Evolutionary conservation across 2,888 invertebrate species (phyloP), one percentile per base, ranked within the genome.

Genomic region (Iphiclides podalirius): DNA sequence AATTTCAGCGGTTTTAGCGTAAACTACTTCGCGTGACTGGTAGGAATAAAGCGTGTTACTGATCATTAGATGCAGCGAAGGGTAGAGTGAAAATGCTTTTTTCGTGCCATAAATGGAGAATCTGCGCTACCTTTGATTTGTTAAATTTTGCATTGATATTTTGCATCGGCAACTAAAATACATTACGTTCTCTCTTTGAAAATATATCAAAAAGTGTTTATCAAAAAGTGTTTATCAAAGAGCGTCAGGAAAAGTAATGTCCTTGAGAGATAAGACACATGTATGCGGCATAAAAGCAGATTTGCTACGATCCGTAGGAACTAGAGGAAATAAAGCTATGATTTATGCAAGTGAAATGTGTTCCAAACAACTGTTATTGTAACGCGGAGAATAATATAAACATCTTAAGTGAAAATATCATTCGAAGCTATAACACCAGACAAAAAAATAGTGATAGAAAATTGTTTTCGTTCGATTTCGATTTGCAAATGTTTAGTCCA

Each of bases 291-390:
- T 61, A 61, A 57, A 63, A 61, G 61, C 53, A 53, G 55, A 54
- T 61, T 59, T 53, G 55, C 55, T 48, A 49, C 61, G 60, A 65
- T 66, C 63, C 60, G 59, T 59, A 53, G 61, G 59, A 51, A 59
- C 56, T 62, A 61, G 58, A 72, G 72, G 72, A 75, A 79, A 79
- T 76, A 76, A 75, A 75, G 70, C 74, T 73, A 66, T 77, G 78
- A 76, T 79, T 76, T 77, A 77, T 79, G 75, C 72, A 76, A 73
- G 72, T 67, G 70, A 74, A 73, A 72, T 72, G 69, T 72, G 70
- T 70, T 70, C 63, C 66, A 62, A 68, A 70, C 66, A 67, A 67
- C 64, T 63, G 63, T 60, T 58, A 38, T 12, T 31, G 31, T 31
- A 31, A 31, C 44, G 53, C 59, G 52, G 63, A 58, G n/a, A n/a